Conservation (phyloP, 2,113 vertebrate species). For the Hypanus sabinus region DNA sequence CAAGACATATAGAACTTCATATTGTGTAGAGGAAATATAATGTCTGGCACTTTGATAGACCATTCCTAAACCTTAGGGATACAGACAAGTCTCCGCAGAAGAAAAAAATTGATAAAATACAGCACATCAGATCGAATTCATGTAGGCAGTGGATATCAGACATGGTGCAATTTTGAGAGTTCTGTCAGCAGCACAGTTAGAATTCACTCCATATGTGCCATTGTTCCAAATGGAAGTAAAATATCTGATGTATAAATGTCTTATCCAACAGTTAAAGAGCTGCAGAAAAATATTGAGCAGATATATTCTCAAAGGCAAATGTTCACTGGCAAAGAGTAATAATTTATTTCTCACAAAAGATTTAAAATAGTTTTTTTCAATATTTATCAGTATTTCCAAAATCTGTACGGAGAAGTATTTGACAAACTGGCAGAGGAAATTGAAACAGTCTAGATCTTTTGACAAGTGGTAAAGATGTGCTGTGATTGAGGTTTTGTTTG, state of each 20-base stretch:
- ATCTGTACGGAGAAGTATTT: not conserved
- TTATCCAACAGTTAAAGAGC: not conserved
- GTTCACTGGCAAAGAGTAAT: not conserved
- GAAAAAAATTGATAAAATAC: not conserved
- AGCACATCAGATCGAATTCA: not conserved
- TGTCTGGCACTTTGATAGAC: not conserved
- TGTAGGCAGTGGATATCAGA: not conserved
- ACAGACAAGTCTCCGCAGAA: not conserved
- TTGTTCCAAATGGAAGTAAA: not conserved
- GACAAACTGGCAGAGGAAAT: not conserved
- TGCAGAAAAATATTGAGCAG: not conserved
- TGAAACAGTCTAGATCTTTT: not conserved
- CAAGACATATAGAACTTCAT: not conserved
- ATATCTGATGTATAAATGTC: not conserved
- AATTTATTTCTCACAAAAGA: not conserved
- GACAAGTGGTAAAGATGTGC: not conserved
- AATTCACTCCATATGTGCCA: not conserved
- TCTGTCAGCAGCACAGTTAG: not conserved
- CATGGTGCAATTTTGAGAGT: not conserved
- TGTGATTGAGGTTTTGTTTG: not conserved
- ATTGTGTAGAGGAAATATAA: not conserved
- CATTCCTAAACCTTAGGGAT: not conserved
- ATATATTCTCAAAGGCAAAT: not conserved
- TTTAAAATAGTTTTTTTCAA: not conserved
- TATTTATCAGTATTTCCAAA: not conserved